These are phyloP conservation scores for Nerophis lumbriciformis DNA, from an alignment of 2,113 vertebrate species.

Conservation along the genomic window DNA sequence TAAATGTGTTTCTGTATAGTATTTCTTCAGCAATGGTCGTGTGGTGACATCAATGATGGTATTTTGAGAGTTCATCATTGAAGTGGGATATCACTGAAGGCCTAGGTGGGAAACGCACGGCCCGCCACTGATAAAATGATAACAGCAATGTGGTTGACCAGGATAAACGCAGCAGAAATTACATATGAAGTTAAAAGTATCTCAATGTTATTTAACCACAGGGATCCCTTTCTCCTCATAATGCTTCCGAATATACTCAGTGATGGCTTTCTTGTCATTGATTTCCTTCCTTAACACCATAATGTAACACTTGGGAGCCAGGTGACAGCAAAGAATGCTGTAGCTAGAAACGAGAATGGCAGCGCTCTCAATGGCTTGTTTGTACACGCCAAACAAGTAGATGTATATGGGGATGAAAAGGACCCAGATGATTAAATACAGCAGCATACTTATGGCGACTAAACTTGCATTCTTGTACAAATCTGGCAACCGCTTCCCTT, in stretches of 20 bases:
- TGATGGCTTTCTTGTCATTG: conserved; percentile 80
- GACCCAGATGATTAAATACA: conserved; percentile 67
- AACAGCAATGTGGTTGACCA: no score
- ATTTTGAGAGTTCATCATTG: no score
- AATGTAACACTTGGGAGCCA: conserved; percentile 82
- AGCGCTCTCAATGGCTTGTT: conserved; percentile 70
- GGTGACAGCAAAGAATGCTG: conserved; percentile 75
- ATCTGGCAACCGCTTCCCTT: conserved; percentile 55
- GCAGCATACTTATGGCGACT: conserved; percentile 50
- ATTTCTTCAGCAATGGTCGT: no score
- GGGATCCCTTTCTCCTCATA: conserved; percentile 32
- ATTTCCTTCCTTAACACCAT: conserved; percentile 80
- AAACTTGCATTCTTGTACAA: conserved; percentile 58
- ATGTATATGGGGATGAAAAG: conserved; percentile 77
- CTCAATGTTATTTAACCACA: conserved; percentile 40
- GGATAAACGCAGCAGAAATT: no score
- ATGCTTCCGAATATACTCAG: conserved; percentile 75
- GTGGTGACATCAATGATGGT: no score
- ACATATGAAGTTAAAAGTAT: no score
- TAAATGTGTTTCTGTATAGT: no score
- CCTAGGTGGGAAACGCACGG: no score
- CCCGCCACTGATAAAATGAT: no score
- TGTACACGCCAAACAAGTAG: conserved; percentile 67
- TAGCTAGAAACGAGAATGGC: conserved; percentile 81
- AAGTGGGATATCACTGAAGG: no score